A percentile compares a stretch with the other conserved stretches of the same genome.
Evolutionary conservation across 1,140 invertebrate genomes (phyloP).

Genomic region (Ylistrum balloti): DNA sequence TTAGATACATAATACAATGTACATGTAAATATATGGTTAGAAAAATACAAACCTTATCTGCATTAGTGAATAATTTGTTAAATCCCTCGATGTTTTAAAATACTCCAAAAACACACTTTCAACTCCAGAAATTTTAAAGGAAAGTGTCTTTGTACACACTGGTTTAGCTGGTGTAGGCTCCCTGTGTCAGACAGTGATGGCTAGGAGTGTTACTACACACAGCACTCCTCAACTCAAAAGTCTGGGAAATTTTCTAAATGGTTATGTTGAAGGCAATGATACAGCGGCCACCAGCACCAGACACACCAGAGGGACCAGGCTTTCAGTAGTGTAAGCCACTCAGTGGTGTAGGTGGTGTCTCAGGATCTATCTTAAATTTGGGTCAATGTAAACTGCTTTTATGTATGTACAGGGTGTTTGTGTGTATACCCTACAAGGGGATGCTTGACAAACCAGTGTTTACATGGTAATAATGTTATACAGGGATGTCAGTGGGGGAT

Average conservation of each 20-base stretch:
- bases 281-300: not conserved
- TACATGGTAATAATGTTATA: conserved; percentile 11
- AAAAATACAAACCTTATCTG: not conserved
- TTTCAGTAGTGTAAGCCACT: not conserved
- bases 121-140: not conserved
- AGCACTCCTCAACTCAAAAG: conserved; percentile 18
- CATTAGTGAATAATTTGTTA: not conserved
- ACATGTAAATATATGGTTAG: not conserved
- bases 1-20: not conserved
- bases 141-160: not conserved
- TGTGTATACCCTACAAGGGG: conserved; percentile 14
- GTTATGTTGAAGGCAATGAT: conserved; percentile 30
- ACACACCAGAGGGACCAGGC: not conserved
- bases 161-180: not conserved
- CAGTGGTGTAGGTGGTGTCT: conserved; percentile 12
- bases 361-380: not conserved
- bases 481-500: not conserved
- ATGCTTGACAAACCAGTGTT: not conserved
- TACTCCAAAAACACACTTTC: not conserved
- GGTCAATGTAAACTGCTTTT: conserved; percentile 38
- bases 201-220: not conserved
- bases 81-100: not conserved
- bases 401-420: conserved; percentile 36
- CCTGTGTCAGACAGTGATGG: conserved; percentile 19
- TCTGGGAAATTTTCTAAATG: conserved; percentile 39